Percentiles rank a stretch among this genome's conserved stretches.
phyloP scores from a whole-genome alignment of 1,140 invertebrate species.

The Triops cancriformis region DNA sequence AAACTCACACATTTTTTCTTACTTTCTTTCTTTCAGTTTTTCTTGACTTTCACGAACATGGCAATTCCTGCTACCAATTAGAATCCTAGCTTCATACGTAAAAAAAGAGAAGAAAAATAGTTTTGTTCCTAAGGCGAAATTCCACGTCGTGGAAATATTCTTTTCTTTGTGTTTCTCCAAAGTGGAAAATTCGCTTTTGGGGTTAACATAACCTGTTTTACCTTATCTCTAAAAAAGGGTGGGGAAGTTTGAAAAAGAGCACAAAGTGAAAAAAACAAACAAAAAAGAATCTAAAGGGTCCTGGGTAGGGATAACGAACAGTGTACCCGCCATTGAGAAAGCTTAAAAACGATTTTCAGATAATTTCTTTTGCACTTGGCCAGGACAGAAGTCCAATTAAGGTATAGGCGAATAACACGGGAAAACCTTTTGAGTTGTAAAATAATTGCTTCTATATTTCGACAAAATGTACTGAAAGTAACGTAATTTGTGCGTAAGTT shows the following conservation, averaged over 20 bases:
- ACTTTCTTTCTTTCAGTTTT: background rate
- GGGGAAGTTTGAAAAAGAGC: background rate
- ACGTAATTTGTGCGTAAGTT: no score
- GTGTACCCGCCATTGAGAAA: background rate
- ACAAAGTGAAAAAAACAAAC: background rate
- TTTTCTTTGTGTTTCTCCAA: no score
- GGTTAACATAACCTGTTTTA: background rate
- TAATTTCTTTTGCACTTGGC: no score
- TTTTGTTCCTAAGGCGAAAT: background rate
- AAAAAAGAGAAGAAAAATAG: no score
- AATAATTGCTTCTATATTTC: no score
- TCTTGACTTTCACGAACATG: background rate
- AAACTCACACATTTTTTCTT: background rate
- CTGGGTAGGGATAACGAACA: background rate
- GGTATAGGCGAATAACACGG: no score
- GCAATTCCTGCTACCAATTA: background rate
- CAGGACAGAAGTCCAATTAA: no score
- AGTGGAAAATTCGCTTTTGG: no score
- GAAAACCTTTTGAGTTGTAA: no score
- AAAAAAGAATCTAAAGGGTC: no score
- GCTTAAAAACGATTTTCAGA: background rate
- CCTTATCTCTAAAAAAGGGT: background rate
- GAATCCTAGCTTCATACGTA: background rate
- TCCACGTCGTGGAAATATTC: no score
- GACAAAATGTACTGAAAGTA: no score